Evolutionary conservation across 2,888 invertebrate species (phyloP), one percentile per base, ranked within the genome.

Genomic region (Ectobius pallidus): DNA sequence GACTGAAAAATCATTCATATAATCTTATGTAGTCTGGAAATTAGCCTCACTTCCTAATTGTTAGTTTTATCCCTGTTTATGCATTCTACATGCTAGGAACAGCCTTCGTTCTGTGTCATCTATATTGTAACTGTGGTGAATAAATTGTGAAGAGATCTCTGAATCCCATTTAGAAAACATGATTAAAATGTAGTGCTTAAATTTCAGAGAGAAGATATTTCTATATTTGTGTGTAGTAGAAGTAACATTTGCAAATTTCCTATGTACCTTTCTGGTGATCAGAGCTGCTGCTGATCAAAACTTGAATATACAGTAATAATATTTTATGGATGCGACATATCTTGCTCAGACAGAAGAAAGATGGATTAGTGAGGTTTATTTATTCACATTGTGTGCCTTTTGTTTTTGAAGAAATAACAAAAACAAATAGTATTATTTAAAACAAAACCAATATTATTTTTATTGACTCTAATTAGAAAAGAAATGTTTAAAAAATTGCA

Each of bases 351-450:
- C 22, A 22, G 63, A 25, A 18, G 30, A 20, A 62, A 34, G 49
- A 34, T 27, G 63, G 52, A 20, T 63, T 46, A 63, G 52, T 71
- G 34, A 71, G 46, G 25, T 65, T 71, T 65, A 49, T 46, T 71
- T 71, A 44, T 63, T 70, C 65, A 65, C 65, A n/a, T 71, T 65
- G 49, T 71, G 71, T 71, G 71, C 71, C 71, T 71, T 71, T 71
- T 65, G 18, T 52, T 71, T 71, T 63, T 22, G 61, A 34, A 44
- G 25, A 30, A 20, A 69, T n/a, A 39, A 67, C 18, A 67, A 44
- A 65, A 27, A 30, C 65, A 32, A 18, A 55, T 6, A n/a, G 34
- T 18, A 14, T 55, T 52, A 14, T 39, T n/a, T 32, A 14, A 42
- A 39, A 7, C 18, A 4, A 52, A 49, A 14, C 68, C 18, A 32